These are phyloP conservation scores for Dromococcyx pavoninus DNA, from an alignment of 2,797 vertebrate genomes.

Conservation along the genomic window DNA sequence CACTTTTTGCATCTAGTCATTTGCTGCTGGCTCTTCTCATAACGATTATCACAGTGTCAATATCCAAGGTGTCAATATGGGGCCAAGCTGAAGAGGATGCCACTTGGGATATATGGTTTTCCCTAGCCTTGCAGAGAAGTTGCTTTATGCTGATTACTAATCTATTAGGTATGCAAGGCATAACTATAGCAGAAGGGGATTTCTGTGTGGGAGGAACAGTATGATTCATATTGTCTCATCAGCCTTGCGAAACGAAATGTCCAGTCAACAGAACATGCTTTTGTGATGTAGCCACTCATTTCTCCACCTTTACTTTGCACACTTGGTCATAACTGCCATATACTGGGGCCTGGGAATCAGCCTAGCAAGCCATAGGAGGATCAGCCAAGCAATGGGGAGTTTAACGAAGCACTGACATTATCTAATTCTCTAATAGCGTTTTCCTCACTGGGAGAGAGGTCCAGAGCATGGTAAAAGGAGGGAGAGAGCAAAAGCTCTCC, in stretches of 20 bases:
- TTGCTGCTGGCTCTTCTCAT: neutral
- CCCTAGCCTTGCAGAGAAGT: constrained; percentile 3
- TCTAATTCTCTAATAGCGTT: neutral
- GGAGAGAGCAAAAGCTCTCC: neutral
- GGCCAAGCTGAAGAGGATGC: neutral
- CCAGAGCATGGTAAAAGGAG: neutral
- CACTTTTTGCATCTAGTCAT: neutral
- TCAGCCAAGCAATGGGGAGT: neutral
- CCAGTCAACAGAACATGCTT: constrained; percentile 6
- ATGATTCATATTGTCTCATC: constrained; percentile 63
- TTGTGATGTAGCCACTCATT: constrained; percentile 5
- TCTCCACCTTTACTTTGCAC: constrained; percentile 13
- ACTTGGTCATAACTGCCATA: neutral
- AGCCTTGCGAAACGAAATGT: constrained; percentile 49
- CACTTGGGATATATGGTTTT: neutral
- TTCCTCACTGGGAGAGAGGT: neutral
- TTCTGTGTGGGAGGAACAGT: constrained; percentile 63
- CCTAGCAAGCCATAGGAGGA: neutral
- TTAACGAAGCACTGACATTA: neutral
- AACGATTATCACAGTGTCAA: neutral
- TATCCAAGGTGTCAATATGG: neutral
- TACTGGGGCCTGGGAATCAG: neutral
- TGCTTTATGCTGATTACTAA: constrained; percentile 16
- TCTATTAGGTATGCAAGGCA: constrained; percentile 25
- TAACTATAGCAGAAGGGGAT: constrained; percentile 59